Conservation (phyloP, 2,888 invertebrate genomes). For the Phanerotoma sp. region DNA sequence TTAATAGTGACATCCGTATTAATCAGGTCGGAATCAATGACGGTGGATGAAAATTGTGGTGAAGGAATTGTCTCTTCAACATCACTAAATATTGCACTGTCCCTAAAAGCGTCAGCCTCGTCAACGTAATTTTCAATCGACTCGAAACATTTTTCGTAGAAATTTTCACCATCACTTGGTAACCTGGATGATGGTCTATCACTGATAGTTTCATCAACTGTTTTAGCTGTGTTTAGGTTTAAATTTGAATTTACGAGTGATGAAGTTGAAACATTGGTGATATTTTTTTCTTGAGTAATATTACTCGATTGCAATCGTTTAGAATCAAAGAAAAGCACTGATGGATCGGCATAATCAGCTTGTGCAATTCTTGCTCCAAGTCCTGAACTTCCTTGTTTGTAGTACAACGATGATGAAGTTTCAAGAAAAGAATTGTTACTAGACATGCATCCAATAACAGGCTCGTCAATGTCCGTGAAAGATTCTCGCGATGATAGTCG, state of each 20-base stretch:
- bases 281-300: no score
- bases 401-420: slow-evolving; percentile 50
- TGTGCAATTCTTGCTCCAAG: slow-evolving; percentile 87
- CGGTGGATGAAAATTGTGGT: background rate
- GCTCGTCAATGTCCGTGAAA: slow-evolving; percentile 48
- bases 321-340: slow-evolving; percentile 63
- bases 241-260: slow-evolving; percentile 28
- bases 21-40: background rate
- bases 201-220: slow-evolving; percentile 8
- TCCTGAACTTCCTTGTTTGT: slow-evolving; percentile 78
- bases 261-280: slow-evolving; percentile 29
- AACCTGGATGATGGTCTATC: slow-evolving; percentile 4
- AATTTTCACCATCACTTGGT: slow-evolving; percentile 65
- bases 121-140: slow-evolving; percentile 71
- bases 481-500: slow-evolving; percentile 45
- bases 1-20: background rate
- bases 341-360: slow-evolving; percentile 83
- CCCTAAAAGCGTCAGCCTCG: slow-evolving; percentile 72
- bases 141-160: slow-evolving; percentile 75
- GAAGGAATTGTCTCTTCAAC: slow-evolving; percentile 62
- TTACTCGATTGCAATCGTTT: slow-evolving; percentile 28
- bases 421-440: slow-evolving; percentile 21
- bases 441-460: slow-evolving; percentile 37
- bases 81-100: slow-evolving; percentile 83
- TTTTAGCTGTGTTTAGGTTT: slow-evolving; percentile 4